Percentiles rank a stretch among this genome's conserved stretches.
Evolutionary conservation across 2,113 vertebrate species (phyloP).

Genomic region (Plotosus lineatus): DNA sequence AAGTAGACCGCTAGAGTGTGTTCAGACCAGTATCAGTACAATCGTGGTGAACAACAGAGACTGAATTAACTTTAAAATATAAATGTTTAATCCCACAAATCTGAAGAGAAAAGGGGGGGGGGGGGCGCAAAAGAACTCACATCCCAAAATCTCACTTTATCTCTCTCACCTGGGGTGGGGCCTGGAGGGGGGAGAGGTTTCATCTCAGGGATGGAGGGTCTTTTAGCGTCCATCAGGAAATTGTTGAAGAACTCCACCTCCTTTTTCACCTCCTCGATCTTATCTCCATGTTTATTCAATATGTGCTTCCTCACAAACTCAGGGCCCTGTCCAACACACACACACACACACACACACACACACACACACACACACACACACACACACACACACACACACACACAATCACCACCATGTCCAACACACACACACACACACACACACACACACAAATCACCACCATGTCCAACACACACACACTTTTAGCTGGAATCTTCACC

Average conservation of each 20-base stretch:
- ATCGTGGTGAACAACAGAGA: no score
- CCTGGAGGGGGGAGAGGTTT: constrained; percentile 83
- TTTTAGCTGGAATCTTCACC: constrained; percentile 65
- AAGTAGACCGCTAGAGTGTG: not conserved
- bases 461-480: not conserved
- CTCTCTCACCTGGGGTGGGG: constrained; percentile 78
- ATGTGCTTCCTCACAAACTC: constrained; percentile 94
- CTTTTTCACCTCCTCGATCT: constrained; percentile 92
- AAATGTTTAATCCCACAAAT: no score
- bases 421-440: not conserved
- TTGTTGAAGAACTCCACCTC: constrained; percentile 91
- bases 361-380: constrained; percentile 35
- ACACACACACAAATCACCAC: no score
- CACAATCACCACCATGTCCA: no score
- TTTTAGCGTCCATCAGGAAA: constrained; percentile 88
- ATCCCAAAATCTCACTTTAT: no score
- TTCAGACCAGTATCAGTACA: no score
- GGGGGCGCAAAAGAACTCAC: no score
- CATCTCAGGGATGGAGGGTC: constrained; percentile 84
- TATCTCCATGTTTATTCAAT: constrained; percentile 89
- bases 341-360: not conserved
- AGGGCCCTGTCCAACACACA: constrained; percentile 73
- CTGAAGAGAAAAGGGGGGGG: no score
- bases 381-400: no score
- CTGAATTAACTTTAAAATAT: no score